Evolutionary conservation across 2,888 invertebrate species (phyloP).

Genomic region (Deilephila porcellus): DNA sequence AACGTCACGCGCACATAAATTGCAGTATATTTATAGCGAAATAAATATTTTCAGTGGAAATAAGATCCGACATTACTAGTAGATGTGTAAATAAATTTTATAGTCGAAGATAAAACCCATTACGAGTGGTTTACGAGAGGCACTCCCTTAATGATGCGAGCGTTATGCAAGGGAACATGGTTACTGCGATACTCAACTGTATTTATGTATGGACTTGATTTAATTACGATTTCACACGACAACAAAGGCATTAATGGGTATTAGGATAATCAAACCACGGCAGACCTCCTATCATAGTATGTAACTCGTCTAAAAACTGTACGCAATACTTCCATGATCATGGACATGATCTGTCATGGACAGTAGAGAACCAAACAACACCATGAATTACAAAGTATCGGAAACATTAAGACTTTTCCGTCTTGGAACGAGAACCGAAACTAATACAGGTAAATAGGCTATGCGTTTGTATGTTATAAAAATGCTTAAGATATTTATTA

Average conservation of each 20-base stretch:
- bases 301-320: too few species aligned
- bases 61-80: conserved; percentile 64
- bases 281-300: too few species aligned
- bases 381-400: too few species aligned
- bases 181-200: conserved; percentile 1
- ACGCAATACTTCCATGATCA: too few species aligned
- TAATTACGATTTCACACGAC: background rate
- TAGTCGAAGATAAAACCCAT: conserved; percentile 79
- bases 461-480: too few species aligned
- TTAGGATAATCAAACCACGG: too few species aligned
- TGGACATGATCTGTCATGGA: too few species aligned
- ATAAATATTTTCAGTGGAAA: conserved; percentile 54
- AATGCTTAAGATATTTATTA: too few species aligned
- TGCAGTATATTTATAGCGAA: conserved; percentile 31
- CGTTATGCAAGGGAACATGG: conserved; percentile 53
- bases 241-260: background rate
- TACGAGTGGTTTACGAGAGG: conserved; percentile 75
- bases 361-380: too few species aligned
- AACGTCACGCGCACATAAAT: conserved; percentile 18
- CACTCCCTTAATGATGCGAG: conserved; percentile 78
- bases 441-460: too few species aligned
- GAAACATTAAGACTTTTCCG: too few species aligned
- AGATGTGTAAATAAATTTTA: conserved; percentile 80
- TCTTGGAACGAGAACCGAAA: too few species aligned
- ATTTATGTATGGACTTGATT: conserved; percentile 9